Conservation (phyloP, 2,797 vertebrate genomes). For the Alfaro cultratus region DNA sequence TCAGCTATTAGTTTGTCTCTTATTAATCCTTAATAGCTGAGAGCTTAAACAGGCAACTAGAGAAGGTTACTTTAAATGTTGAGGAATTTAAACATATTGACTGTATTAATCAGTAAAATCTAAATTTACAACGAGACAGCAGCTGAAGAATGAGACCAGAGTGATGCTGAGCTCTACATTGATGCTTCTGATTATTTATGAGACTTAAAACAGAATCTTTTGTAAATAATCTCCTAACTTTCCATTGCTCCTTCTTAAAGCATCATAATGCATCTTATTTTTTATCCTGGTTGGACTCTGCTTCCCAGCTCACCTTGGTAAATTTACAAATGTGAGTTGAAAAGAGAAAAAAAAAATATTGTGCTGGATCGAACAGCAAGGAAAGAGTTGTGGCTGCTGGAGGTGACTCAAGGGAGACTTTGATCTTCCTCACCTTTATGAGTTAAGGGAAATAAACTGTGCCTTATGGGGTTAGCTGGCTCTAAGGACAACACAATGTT, state of each 20-base stretch:
- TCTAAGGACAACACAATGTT: background rate
- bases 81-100: background rate
- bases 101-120: background rate
- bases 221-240: background rate
- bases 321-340: background rate
- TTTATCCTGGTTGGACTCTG: background rate
- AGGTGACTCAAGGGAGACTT: slow-evolving; percentile 22
- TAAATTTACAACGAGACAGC: background rate
- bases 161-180: background rate
- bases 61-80: background rate
- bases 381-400: background rate
- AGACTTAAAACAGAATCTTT: background rate
- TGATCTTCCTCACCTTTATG: slow-evolving; percentile 27
- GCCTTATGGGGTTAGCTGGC: slow-evolving; percentile 5
- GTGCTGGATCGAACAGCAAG: background rate
- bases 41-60: background rate
- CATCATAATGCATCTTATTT: background rate
- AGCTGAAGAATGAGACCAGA: background rate
- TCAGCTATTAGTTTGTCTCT: background rate
- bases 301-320: background rate
- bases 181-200: background rate
- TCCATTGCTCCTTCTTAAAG: background rate
- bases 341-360: slow-evolving; percentile 13
- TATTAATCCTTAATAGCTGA: background rate
- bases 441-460: slow-evolving; percentile 23